phyloP scores from a whole-genome alignment of 2,113 vertebrate species.

The Brachypteracias leptosomus region DNA sequence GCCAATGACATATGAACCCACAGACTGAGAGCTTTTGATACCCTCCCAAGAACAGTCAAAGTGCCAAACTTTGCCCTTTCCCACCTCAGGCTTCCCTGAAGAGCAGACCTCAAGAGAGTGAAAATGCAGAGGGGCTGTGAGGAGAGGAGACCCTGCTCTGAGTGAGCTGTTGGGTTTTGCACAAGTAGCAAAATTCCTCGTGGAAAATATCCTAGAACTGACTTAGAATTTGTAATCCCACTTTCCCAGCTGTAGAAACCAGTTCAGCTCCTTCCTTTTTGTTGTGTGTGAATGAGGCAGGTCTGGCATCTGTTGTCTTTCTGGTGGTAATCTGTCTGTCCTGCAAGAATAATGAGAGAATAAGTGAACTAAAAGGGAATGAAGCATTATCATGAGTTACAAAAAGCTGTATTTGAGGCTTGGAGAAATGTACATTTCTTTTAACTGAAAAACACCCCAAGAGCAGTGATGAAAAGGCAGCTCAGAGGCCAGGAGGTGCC shows the following conservation, averaged over 20 bases:
- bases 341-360: not conserved
- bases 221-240: not conserved
- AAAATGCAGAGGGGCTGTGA: not conserved
- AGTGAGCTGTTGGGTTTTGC: not conserved
- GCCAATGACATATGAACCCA: accelerated
- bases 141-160: not conserved
- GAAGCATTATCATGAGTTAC: not conserved
- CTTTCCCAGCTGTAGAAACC: not conserved
- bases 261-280: not conserved
- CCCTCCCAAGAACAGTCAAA: not conserved
- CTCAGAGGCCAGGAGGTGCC: not conserved
- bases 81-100: not conserved
- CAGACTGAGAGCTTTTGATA: not conserved
- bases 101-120: not conserved
- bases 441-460: not conserved
- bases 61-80: not conserved
- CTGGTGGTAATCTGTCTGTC: not conserved
- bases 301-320: not conserved
- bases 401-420: not conserved
- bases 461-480: not conserved
- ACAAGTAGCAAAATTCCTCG: not conserved
- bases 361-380: not conserved
- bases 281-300: not conserved
- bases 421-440: not conserved
- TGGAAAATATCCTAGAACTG: not conserved